A percentile compares a stretch with the other conserved stretches of the same genome.
Evolutionary conservation across 1,140 invertebrate genomes (phyloP).

Genomic region (Sycophaga agraensis): DNA sequence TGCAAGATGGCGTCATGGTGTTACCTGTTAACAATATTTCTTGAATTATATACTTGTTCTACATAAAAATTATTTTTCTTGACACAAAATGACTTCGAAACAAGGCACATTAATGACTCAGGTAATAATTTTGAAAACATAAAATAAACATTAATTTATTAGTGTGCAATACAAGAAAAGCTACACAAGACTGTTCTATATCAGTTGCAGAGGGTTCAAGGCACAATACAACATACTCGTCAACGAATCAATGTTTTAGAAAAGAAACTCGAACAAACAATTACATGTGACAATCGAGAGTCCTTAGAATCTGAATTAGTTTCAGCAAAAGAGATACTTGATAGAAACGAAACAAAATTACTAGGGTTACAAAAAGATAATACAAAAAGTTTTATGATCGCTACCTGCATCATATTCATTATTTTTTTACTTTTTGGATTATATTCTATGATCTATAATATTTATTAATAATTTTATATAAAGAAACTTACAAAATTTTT

Average conservation of each 20-base stretch:
- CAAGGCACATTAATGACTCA: constrained; percentile 21
- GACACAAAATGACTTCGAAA: constrained; percentile 11
- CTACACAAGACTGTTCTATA: no score
- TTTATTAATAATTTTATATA: constrained; percentile 3
- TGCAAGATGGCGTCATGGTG: constrained; percentile 24
- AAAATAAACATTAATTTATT: no score
- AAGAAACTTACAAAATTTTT: neutral
- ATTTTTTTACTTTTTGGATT: constrained; percentile 46
- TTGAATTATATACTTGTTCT: neutral
- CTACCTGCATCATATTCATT: constrained; percentile 42
- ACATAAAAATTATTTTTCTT: neutral
- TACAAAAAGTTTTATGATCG: constrained; percentile 46
- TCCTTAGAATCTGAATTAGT: constrained; percentile 45
- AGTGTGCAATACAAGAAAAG: no score
- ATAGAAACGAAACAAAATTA: constrained; percentile 43
- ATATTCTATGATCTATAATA: constrained; percentile 36
- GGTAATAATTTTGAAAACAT: constrained; percentile 15
- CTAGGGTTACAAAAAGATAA: constrained; percentile 43
- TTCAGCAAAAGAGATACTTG: constrained; percentile 42
- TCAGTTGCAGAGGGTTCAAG: constrained; percentile 49
- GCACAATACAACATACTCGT: constrained; percentile 44
- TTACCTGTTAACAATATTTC: constrained; percentile 1
- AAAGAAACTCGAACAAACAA: constrained; percentile 41
- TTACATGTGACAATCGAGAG: constrained; percentile 44
- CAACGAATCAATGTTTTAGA: constrained; percentile 44